These are phyloP conservation scores for Oligia fasciuncula DNA, from an alignment of 2,888 invertebrate species.

Conservation along the genomic window DNA sequence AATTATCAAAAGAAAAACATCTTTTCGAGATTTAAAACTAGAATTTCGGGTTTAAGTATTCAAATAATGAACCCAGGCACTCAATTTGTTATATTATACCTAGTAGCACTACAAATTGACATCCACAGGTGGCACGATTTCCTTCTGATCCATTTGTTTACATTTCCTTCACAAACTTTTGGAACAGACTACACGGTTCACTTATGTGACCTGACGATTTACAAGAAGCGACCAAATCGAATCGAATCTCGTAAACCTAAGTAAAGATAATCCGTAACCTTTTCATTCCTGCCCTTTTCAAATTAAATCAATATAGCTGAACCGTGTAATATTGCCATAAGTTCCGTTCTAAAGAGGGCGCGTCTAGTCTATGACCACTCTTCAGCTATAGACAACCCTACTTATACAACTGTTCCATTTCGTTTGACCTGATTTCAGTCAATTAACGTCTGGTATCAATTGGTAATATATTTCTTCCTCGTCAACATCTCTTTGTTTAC, in stretches of 20 bases:
- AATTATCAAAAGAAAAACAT: neutral
- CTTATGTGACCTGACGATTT: neutral
- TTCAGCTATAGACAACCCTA: conserved; percentile 39
- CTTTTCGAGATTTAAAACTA: neutral
- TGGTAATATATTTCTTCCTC: conserved; percentile 24
- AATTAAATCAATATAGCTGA: neutral
- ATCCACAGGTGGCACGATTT: neutral
- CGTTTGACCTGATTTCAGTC: conserved; percentile 32
- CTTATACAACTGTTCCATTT: conserved; percentile 19
- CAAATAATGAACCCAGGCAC: neutral
- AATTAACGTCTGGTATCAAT: conserved; percentile 9
- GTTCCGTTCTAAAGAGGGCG: neutral
- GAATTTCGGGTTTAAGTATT: neutral
- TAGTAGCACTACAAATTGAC: neutral
- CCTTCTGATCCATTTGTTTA: neutral
- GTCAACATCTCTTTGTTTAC: conserved; percentile 34
- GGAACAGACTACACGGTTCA: neutral
- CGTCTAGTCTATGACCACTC: conserved; percentile 17
- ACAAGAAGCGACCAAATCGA: neutral
- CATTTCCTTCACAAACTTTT: neutral
- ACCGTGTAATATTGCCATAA: neutral
- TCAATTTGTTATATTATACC: neutral
- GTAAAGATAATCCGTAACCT: neutral
- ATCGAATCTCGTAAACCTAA: neutral
- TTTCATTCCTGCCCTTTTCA: neutral